Base-by-base conservation (phyloP, 2,113 vertebrate genomes). In the Miniopterus natalensis region DNA sequence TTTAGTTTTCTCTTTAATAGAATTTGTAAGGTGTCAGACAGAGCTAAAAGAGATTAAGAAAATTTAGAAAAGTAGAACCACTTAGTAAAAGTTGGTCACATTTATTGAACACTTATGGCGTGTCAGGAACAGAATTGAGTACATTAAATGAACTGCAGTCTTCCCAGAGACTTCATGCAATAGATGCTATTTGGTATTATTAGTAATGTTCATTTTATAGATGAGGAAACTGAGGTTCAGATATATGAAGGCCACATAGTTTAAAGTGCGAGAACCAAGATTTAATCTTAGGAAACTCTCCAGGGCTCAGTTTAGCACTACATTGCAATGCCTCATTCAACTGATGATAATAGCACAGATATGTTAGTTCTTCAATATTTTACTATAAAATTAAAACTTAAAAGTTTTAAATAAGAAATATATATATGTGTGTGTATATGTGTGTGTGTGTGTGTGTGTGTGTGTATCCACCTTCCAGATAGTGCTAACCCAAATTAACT, bases 1-100 rank as follows among this genome's bases (percentile, higher is more conserved):
- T 85, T 91, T 66, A 81, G 11, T 53, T 88, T 83, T 81, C n/a
- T 63, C 15, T 83, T 92, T 65, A 80, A 65, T 80, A 12, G 29
- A 47, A 68, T 73, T 78, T 90, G 5, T 40, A 90, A 94, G 87
- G 55, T 61, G 25, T 57, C 11, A 78, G 51, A 55, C 4, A 85
- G 6, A 77, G 2, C 49, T 78, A 53, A 55, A 92, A 40, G 25
- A 57, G 36, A 92, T n/a, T 53, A 47, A 85, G 55, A 74, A 83
- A 91, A 78, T 57, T 20, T 75, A 65, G 20, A 83, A 93, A 86
- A 92, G 18, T 45, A 53, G 25, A 78, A 47, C 1, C n/a, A 63
- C 23, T 95, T 40, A 70, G 3, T 61, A 88, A 73, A 18, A 73
- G 6, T 45, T 80, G 25, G 25, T 75, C 10, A 83, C 15, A 20